Percentiles rank a stretch among this genome's conserved stretches.
Conservation (phyloP, 1,140 invertebrate genomes). For the Bombus cullumanus region DNA sequence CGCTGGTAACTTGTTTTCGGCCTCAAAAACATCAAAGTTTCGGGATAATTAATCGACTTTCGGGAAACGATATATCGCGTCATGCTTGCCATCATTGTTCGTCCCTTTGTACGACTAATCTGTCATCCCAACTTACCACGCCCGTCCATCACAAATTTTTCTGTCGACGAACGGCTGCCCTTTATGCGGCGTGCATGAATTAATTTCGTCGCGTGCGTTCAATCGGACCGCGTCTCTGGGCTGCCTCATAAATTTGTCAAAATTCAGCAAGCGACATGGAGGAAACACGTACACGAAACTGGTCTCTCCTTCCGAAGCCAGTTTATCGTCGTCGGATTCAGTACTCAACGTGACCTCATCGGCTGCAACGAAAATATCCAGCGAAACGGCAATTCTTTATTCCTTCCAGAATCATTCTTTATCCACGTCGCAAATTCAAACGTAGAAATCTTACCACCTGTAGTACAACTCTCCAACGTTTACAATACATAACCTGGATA, state of each 20-base stretch:
- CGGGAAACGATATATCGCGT: neutral
- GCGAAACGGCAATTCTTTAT: neutral
- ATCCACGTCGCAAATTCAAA: neutral
- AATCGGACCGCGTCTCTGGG: slow-evolving; percentile 25
- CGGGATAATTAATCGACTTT: neutral
- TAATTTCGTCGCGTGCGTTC: slow-evolving; percentile 44
- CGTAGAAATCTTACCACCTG: neutral
- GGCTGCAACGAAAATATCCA: neutral
- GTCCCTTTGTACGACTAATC: neutral
- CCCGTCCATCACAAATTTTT: slow-evolving; percentile 37
- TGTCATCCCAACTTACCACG: neutral
- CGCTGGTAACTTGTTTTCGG: neutral
- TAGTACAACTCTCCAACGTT: neutral
- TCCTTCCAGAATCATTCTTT: neutral
- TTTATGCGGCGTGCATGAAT: slow-evolving; percentile 30
- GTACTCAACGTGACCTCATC: neutral
- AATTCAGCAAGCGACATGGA: slow-evolving; percentile 21
- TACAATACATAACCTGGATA: neutral
- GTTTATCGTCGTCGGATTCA: slow-evolving; percentile 61
- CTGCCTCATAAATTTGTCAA: slow-evolving; percentile 45
- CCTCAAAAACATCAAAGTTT: neutral
- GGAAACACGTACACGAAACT: slow-evolving; percentile 29
- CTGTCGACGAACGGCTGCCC: neutral
- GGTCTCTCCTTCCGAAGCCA: slow-evolving; percentile 34
- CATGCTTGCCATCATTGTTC: neutral